phyloP scores from a whole-genome alignment of 2,797 vertebrate genomes.

The Lophotriccus pileatus region DNA sequence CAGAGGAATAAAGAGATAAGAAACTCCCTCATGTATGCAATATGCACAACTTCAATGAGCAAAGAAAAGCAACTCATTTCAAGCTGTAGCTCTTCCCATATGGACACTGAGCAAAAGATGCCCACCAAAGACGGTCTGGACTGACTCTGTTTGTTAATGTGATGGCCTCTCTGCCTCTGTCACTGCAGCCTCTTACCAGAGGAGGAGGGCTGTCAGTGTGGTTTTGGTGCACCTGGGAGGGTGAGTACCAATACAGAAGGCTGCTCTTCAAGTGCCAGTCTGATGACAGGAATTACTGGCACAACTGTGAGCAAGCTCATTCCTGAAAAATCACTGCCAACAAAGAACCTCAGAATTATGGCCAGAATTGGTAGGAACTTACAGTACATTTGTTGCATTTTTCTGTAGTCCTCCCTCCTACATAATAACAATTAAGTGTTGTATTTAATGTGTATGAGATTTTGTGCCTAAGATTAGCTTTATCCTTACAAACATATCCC shows the following conservation, averaged over 20 bases:
- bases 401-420: neutral
- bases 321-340: neutral
- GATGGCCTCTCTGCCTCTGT: neutral
- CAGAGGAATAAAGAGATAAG: neutral
- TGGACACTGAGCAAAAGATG: fast-evolving
- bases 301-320: neutral
- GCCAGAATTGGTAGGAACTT: neutral
- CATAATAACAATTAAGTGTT: neutral
- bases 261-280: neutral
- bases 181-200: neutral
- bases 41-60: neutral
- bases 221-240: neutral
- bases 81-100: neutral
- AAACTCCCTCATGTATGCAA: neutral
- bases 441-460: neutral
- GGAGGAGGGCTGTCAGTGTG: neutral
- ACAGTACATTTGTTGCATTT: neutral
- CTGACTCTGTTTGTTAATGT: neutral
- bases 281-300: neutral
- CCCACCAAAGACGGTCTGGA: neutral
- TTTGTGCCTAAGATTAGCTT: neutral
- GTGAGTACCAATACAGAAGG: neutral
- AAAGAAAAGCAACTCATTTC: neutral
- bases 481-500: neutral
- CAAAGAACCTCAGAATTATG: neutral